Evolutionary conservation across 2,113 vertebrate species (phyloP).

Genomic region (Dromas ardeola): DNA sequence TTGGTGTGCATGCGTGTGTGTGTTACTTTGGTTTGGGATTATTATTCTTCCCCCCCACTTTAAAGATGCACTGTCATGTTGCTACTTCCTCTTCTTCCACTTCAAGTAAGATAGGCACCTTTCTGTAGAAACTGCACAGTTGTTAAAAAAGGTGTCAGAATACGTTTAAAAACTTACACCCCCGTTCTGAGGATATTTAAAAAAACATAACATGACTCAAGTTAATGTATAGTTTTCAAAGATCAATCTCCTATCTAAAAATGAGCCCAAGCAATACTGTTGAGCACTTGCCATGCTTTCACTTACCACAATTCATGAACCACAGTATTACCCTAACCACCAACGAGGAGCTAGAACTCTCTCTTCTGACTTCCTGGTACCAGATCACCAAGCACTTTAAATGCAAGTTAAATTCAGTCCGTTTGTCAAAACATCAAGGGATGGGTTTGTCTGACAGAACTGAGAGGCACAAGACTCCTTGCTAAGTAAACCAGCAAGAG

Average conservation of each 20-base stretch:
- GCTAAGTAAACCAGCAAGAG: neutral
- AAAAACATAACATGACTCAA: neutral
- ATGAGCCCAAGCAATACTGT: neutral
- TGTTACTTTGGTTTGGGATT: neutral
- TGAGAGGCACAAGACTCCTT: neutral
- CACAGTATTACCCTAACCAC: neutral
- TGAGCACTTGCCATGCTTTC: neutral
- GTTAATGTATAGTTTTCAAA: neutral
- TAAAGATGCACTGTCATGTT: neutral
- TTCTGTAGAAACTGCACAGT: neutral
- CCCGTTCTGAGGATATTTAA: neutral
- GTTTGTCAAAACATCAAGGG: neutral
- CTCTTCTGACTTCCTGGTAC: neutral
- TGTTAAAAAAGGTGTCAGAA: neutral
- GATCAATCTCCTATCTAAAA: neutral
- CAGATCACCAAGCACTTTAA: neutral
- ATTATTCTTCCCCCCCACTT: too few relatives aligned
- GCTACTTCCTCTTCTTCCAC: neutral
- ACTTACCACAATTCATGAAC: neutral
- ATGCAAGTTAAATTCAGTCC: neutral
- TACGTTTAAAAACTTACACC: neutral
- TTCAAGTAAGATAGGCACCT: neutral
- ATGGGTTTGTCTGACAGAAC: neutral
- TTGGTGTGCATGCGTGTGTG: neutral
- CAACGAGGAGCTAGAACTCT: neutral